Evolutionary conservation across 2,797 vertebrate species (phyloP).

Genomic region (Acanthurus tractus): DNA sequence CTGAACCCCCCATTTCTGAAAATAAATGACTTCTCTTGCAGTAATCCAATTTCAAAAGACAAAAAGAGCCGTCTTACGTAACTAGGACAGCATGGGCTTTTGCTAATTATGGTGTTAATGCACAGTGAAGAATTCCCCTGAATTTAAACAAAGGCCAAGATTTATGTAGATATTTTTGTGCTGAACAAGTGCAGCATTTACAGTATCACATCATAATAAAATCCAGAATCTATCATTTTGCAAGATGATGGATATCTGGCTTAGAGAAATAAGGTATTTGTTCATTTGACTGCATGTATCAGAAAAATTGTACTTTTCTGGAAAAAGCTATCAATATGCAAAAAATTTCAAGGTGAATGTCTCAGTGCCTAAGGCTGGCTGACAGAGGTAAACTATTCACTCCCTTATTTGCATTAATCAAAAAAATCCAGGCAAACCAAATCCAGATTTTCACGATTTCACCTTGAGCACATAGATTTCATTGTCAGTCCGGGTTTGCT

Average conservation of each 20-base stretch:
- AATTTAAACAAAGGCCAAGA: slow-evolving; percentile 66
- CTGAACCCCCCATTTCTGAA: slow-evolving; percentile 53
- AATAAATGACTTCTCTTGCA: slow-evolving; percentile 65
- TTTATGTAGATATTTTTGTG: slow-evolving; percentile 56
- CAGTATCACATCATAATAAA: slow-evolving; percentile 27
- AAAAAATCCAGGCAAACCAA: slow-evolving; percentile 44
- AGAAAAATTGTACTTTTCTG: not conserved
- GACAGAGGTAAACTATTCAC: slow-evolving; percentile 47
- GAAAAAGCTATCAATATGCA: slow-evolving; percentile 50
- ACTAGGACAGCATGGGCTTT: slow-evolving; percentile 73
- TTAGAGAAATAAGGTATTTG: slow-evolving; percentile 18
- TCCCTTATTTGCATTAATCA: slow-evolving; percentile 54
- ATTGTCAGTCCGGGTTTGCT: slow-evolving; percentile 51
- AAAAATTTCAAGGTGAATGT: slow-evolving; percentile 44
- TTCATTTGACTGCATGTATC: slow-evolving; percentile 32
- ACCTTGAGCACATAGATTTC: slow-evolving; percentile 60
- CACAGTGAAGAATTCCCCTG: slow-evolving; percentile 56
- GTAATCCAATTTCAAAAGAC: slow-evolving; percentile 80
- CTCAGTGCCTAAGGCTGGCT: slow-evolving; percentile 28
- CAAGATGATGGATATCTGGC: slow-evolving; percentile 28
- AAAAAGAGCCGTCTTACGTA: slow-evolving; percentile 75
- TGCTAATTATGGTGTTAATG: slow-evolving; percentile 74
- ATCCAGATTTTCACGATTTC: slow-evolving; percentile 62
- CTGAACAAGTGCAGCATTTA: not conserved
- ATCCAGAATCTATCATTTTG: not conserved